Percentiles rank a stretch among this genome's conserved stretches.
phyloP scores from a whole-genome alignment of 2,113 vertebrate species.

The Pantherophis guttatus region DNA sequence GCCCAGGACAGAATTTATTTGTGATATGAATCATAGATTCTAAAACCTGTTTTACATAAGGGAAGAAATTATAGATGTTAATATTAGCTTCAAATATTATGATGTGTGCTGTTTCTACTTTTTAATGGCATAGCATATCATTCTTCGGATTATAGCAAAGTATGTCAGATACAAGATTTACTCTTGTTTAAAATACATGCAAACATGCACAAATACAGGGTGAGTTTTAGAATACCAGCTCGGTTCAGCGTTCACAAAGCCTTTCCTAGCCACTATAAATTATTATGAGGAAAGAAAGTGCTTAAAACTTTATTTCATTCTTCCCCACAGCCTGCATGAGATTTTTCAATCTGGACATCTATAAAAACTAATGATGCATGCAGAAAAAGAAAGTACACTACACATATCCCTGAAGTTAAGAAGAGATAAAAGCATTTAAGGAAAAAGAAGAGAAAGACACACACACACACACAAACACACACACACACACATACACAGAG shows the following conservation, averaged over 20 bases:
- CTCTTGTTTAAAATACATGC: background rate
- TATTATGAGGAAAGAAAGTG: slow-evolving; percentile 35
- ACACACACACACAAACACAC: background rate
- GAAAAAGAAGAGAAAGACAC: background rate
- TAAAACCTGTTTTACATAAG: background rate
- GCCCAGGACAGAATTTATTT: background rate
- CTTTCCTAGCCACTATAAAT: slow-evolving; percentile 6
- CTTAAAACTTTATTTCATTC: slow-evolving; percentile 29
- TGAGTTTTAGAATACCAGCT: background rate
- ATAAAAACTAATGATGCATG: slow-evolving; percentile 31
- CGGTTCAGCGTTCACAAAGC: slow-evolving; percentile 38
- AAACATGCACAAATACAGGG: background rate
- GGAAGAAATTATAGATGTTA: background rate
- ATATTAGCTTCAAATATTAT: background rate
- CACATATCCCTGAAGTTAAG: slow-evolving; percentile 35
- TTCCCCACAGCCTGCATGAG: slow-evolving; percentile 12
- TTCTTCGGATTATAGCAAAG: background rate
- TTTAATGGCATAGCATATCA: background rate
- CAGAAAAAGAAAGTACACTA: slow-evolving; percentile 28
- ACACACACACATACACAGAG: too few species aligned
- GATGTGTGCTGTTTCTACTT: background rate
- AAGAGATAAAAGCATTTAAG: slow-evolving; percentile 24
- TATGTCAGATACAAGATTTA: background rate
- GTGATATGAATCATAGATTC: background rate
- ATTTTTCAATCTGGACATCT: slow-evolving; percentile 34